phyloP scores from a whole-genome alignment of 2,113 vertebrate species.

The Amphiprion ocellaris region DNA sequence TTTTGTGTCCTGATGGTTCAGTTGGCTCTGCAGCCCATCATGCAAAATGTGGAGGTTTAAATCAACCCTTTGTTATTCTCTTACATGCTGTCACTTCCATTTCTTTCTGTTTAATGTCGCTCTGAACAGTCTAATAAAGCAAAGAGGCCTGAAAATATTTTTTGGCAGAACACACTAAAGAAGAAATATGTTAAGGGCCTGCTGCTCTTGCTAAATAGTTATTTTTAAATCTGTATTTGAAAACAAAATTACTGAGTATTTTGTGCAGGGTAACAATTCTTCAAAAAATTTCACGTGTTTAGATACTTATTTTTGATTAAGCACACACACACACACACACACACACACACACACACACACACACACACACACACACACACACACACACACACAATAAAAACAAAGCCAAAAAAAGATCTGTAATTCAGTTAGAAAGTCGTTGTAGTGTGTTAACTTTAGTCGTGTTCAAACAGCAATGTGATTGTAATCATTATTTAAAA shows the following conservation, averaged over 20 bases:
- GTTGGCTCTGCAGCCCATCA: conserved; percentile 11
- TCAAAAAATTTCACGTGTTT: conserved; percentile 3
- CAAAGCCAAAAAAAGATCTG: neutral
- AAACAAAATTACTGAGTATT: too few relatives aligned
- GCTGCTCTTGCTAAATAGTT: neutral
- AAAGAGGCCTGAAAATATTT: conserved; percentile 4
- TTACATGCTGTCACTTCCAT: neutral
- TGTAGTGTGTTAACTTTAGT: neutral
- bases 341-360: too few relatives aligned
- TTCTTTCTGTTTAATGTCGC: conserved; percentile 21
- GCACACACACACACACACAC: too few relatives aligned
- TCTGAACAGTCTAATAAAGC: conserved; percentile 7
- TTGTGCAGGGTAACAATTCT: neutral
- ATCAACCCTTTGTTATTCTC: conserved; percentile 18
- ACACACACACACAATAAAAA: too few relatives aligned
- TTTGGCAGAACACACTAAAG: neutral
- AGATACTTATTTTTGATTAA: neutral
- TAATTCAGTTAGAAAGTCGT: neutral
- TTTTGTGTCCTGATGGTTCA: neutral
- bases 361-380: too few relatives aligned
- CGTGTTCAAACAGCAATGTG: too few relatives aligned
- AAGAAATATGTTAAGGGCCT: neutral
- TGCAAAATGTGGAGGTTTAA: conserved; percentile 28
- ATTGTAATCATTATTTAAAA: too few relatives aligned
- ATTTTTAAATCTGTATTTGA: conserved; percentile 11